phyloP scores from a whole-genome alignment of 2,888 invertebrate species.

The Amiota mariae region DNA sequence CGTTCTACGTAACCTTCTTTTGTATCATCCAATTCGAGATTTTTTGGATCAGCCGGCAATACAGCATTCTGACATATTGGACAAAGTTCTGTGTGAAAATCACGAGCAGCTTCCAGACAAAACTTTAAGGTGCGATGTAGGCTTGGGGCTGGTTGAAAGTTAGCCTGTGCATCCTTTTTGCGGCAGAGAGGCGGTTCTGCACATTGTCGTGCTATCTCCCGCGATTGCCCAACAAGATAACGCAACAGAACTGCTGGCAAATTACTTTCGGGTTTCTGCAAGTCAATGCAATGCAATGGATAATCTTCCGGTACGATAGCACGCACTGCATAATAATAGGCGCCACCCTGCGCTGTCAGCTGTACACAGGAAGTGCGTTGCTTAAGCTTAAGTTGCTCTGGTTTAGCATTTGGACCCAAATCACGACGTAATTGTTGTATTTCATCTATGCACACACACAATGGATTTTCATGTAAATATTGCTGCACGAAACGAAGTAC shows the following conservation, averaged over 20 bases:
- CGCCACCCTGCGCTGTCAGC: constrained; percentile 76
- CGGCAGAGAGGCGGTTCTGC: constrained; percentile 80
- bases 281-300: constrained; percentile 74
- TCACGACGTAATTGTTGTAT: constrained; percentile 77
- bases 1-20: constrained; percentile 79
- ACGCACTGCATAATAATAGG: constrained; percentile 78
- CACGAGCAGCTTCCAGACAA: constrained; percentile 78
- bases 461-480: constrained; percentile 79
- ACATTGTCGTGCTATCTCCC: constrained; percentile 81
- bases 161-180: constrained; percentile 73
- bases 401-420: constrained; percentile 67
- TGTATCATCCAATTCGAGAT: constrained; percentile 76
- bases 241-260: constrained; percentile 78
- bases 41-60: constrained; percentile 77
- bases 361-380: constrained; percentile 79
- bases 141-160: constrained; percentile 80
- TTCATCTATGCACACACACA: constrained; percentile 83
- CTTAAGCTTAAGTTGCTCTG: constrained; percentile 79
- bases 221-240: constrained; percentile 79
- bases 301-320: constrained; percentile 79
- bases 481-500: constrained; percentile 78
- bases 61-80: constrained; percentile 78
- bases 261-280: constrained; percentile 78
- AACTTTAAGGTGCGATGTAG: constrained; percentile 78
- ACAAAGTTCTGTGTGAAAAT: constrained; percentile 78